Base-by-base conservation (phyloP, 2,797 vertebrate genomes). In the Galagoides demidoff region DNA sequence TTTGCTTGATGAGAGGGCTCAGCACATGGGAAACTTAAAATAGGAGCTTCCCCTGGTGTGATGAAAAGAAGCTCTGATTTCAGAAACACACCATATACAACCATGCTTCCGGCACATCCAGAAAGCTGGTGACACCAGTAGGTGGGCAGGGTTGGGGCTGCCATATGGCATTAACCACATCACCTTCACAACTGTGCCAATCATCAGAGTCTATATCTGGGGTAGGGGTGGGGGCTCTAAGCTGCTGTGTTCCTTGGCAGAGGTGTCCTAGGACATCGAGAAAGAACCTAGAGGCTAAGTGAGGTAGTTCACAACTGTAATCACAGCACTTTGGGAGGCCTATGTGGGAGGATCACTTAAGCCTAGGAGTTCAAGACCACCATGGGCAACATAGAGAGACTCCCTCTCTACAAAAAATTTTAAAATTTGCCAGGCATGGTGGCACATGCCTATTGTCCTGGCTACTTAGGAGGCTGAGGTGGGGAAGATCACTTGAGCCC, bases 11-110 rank as follows among this genome's bases (percentile, higher is more conserved):
- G 43, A 95, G 96, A 91, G 55, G 74, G 79, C 95, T 89, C 95
- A 5, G 94, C 94, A 95, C 96, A 97, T 90, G 95, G 90, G 86
- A 95, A 94, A 91, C 96, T 97, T 96, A 97, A 97, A 97, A 97
- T 98, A 97, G 96, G 96, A 83, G 68, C 94, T 94, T 83, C 68
- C 29, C 85, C 57, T 77, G 37, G 79, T 52, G 31, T 17, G 12
- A n/a, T 66, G 85, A 74, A 66, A 43, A 83, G 91, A 49, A 74
- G 92, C 94, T 95, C 95, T 27, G 92, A 45, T 94, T 95, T 94
- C 92, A 90, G 74, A 85, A 73, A 82, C 29, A 9, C 78, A 78
- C 85, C 71, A 22, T 73, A 83, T 52, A 49, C 70, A 39, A 39
- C 81, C 34, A 82, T 14, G 11, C 77, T 89, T 86, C 88, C 4